phyloP scores from a whole-genome alignment of 2,888 invertebrate genomes.

The Hydrotaea cyrtoneurina region DNA sequence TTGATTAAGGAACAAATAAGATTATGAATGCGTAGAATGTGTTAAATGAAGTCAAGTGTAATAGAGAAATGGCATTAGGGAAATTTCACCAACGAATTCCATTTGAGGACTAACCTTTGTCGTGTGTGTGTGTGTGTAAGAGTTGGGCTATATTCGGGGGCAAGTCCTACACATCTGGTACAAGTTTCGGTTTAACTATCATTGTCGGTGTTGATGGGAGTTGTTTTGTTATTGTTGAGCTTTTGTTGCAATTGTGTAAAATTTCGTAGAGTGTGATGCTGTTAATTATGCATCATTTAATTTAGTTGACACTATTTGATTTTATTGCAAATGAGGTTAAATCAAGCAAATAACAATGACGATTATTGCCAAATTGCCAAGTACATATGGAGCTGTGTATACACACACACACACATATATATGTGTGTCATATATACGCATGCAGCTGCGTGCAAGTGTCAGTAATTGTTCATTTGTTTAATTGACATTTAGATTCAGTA shows the following conservation, averaged over 20 bases:
- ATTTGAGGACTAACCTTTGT: neutral
- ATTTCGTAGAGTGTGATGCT: conserved; percentile 29
- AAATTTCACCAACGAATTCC: neutral
- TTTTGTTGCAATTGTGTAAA: neutral
- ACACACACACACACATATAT: neutral
- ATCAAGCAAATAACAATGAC: conserved; percentile 68
- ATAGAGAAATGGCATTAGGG: neutral
- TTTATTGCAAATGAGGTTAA: conserved; percentile 68
- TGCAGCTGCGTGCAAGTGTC: conserved; percentile 20
- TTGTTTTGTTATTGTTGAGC: neutral
- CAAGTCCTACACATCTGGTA: neutral
- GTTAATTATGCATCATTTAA: conserved; percentile 67
- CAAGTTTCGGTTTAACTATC: neutral
- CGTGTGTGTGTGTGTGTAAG: too few relatives aligned
- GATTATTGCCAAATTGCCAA: conserved; percentile 62
- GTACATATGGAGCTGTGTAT: neutral
- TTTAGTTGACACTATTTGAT: conserved; percentile 67
- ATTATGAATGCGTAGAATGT: conserved; percentile 51
- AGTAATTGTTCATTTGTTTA: conserved; percentile 64
- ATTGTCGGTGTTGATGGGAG: conserved; percentile 5
- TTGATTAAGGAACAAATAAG: conserved; percentile 66
- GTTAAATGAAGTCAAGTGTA: conserved; percentile 51
- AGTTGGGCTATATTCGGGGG: too few relatives aligned
- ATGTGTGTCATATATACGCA: neutral
- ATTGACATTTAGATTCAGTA: conserved; percentile 65